These are phyloP conservation scores for Ophonus ardosiacus DNA, from an alignment of 2,888 invertebrate species.

Conservation along the genomic window DNA sequence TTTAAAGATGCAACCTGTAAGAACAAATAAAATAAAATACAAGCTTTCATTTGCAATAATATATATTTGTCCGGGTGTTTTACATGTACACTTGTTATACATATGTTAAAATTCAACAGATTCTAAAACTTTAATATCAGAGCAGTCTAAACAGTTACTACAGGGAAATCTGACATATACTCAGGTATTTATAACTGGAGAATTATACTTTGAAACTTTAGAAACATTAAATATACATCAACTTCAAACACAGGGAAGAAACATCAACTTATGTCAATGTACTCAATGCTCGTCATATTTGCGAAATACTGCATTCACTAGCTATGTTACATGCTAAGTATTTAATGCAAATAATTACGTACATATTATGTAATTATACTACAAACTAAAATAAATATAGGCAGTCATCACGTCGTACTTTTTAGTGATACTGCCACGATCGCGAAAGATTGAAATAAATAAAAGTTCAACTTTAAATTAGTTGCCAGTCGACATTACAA, in stretches of 20 bases:
- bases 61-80: slow-evolving; percentile 60
- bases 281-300: slow-evolving; percentile 4
- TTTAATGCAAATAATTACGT: slow-evolving; percentile 14
- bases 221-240: slow-evolving; percentile 63
- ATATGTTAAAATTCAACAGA: slow-evolving; percentile 60
- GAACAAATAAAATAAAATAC: not conserved
- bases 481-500: not conserved
- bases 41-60: slow-evolving; percentile 45
- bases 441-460: not conserved
- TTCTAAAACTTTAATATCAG: slow-evolving; percentile 58
- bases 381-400: not conserved
- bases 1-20: too few species aligned
- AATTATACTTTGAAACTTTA: slow-evolving; percentile 59
- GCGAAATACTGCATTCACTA: not conserved
- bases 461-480: too few species aligned
- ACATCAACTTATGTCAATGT: slow-evolving; percentile 56
- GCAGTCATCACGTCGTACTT: not conserved
- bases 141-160: slow-evolving; percentile 60
- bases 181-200: slow-evolving; percentile 56
- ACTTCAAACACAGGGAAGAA: slow-evolving; percentile 57
- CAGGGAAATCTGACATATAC: slow-evolving; percentile 50
- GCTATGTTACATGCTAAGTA: not conserved
- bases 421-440: not conserved
- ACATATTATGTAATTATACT: not conserved
- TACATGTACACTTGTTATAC: slow-evolving; percentile 60